These are phyloP conservation scores for Tetragonula carbonaria DNA, from an alignment of 2,888 invertebrate species.

Conservation along the genomic window DNA sequence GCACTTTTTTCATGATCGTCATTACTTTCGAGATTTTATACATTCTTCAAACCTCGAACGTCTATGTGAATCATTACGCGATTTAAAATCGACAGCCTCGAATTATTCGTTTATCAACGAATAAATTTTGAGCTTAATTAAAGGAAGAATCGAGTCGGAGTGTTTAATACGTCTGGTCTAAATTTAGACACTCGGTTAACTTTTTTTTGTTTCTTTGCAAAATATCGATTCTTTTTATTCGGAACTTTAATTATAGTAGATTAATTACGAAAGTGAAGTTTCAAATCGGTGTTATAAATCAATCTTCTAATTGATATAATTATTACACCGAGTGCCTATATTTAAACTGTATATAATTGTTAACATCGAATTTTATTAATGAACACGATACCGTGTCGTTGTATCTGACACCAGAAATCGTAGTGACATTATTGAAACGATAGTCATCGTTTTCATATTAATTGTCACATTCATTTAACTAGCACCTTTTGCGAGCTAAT, in stretches of 20 bases:
- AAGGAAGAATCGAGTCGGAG: not conserved
- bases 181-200: not conserved
- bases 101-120: not conserved
- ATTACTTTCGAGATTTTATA: not conserved
- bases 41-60: not conserved
- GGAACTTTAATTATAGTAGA: not conserved
- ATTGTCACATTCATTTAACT: conserved; percentile 34
- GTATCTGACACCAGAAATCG: not conserved
- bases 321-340: not conserved
- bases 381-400: conserved; percentile 4
- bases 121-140: not conserved
- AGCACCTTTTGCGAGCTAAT: conserved; percentile 1
- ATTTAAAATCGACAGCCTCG: not conserved
- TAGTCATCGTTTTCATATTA: conserved; percentile 11
- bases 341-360: conserved; percentile 19
- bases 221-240: not conserved
- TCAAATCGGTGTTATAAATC: not conserved
- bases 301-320: not conserved
- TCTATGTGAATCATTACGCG: not conserved
- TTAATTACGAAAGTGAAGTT: too few species aligned
- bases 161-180: not conserved
- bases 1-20: not conserved
- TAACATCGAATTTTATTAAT: conserved; percentile 38
- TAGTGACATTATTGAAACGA: not conserved
- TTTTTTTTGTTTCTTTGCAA: too few species aligned